Base-by-base conservation (phyloP, 1,140 invertebrate species). In the Drosophila sproati region DNA sequence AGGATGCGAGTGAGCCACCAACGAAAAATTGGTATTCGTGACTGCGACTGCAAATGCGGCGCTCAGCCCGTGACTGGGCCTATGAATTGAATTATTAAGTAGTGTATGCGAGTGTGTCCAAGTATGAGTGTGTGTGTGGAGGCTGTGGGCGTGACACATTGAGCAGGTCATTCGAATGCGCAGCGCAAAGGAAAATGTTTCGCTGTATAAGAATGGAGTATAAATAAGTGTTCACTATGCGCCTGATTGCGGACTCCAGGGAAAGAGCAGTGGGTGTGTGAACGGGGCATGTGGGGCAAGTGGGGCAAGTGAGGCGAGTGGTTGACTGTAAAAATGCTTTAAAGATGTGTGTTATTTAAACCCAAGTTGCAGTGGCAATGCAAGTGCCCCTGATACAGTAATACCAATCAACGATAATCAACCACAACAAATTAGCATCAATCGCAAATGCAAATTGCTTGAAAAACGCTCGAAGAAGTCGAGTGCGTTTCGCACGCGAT, bases 61-160 rank as follows among this genome's bases (percentile, higher is more conserved):
- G 72, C 66, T 69, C 72, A 62, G 72, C 52, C 57, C 80, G 80
- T 88, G 83, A 79, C 83, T 80, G 83, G 35, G 82, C 82, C 83
- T 87, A 87, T 88, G 83, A 87, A 87, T 87, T 87, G 83, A 87
- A 87, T 87, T 87, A 87, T 87, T 87, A 87, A 87, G 83, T 76
- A 88, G 75, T 71, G 48, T 68, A 48, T 50, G 35, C 55, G 28
- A 20, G 32, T 7, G 59, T 45, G 41, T 66, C 6, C 61, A 7
- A 50, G 32, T 35, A 8, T 56, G 20, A 57, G 41, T 41, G 56
- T 70, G 43, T 72, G 57, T 10, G 5, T 34, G 61, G 32, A 31
- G 5, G 12, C 57, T 55, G 69, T 59, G 69, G 64, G 74, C 73
- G 67, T 67, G 12, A 41, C 59, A 68, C 66, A 59, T 62, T 79